A percentile compares a stretch with the other conserved stretches of the same genome.
Evolutionary conservation across 92 coral and sea anemone species (phyloP).

Genomic region (Hydrozoanthus gracilis): DNA sequence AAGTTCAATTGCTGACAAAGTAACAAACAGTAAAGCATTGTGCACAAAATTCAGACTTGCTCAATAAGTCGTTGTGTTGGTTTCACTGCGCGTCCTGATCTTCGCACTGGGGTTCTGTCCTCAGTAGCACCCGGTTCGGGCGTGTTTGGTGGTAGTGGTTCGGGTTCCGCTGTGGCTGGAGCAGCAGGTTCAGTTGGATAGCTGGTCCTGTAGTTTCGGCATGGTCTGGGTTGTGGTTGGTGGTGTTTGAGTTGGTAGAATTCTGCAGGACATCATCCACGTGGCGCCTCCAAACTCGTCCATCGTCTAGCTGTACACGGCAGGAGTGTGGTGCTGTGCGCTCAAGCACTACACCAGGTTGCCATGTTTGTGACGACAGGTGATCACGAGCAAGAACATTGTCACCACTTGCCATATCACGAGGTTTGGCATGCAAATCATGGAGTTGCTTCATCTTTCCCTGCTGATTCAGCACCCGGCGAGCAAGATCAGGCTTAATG

Average conservation of each 20-base stretch:
- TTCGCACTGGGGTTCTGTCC: constrained; percentile 3
- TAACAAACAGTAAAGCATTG: background rate
- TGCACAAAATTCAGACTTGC: constrained; percentile 20
- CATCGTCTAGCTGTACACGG: constrained; percentile 23
- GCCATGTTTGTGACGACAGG: no score
- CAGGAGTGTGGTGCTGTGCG: constrained; percentile 37
- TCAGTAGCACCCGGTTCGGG: background rate
- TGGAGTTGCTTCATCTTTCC: constrained; percentile 2
- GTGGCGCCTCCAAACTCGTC: constrained; percentile 43
- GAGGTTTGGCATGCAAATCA: background rate
- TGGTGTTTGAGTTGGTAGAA: background rate
- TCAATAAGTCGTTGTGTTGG: constrained; percentile 12
- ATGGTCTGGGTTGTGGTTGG: background rate
- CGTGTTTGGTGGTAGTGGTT: background rate
- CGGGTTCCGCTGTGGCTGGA: background rate
- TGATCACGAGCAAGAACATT: no score
- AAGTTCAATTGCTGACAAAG: background rate
- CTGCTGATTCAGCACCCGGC: constrained; percentile 1
- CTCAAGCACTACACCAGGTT: background rate
- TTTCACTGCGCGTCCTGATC: constrained; percentile 6
- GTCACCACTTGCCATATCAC: no score
- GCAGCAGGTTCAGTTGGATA: background rate
- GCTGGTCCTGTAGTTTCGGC: background rate
- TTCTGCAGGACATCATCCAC: background rate
- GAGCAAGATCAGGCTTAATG: constrained; percentile 4